phyloP scores from a whole-genome alignment of 1,140 invertebrate species.

The Doryteuthis pealeii region DNA sequence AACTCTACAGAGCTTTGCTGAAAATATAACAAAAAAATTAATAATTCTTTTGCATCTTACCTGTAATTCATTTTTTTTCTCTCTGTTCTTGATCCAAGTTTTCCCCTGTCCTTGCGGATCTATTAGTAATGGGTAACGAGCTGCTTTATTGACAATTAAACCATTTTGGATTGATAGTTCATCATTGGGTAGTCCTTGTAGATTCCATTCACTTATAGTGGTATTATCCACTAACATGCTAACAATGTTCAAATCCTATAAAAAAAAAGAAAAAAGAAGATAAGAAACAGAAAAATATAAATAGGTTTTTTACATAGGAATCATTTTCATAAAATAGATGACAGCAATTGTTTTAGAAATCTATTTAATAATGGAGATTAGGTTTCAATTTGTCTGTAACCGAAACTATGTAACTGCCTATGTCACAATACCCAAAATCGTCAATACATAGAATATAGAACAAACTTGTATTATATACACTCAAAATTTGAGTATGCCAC shows the following conservation, averaged over 20 bases:
- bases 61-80: slow-evolving; percentile 86
- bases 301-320: neutral
- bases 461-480: no score
- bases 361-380: no score
- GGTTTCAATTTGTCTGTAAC: no score
- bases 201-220: slow-evolving; percentile 87
- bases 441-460: no score
- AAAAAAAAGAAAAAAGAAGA: slow-evolving; percentile 18
- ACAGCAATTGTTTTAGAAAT: no score
- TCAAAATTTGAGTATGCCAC: no score
- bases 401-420: no score
- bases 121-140: slow-evolving; percentile 85
- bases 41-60: slow-evolving; percentile 46
- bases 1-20: no score
- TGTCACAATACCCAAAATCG: no score
- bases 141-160: slow-evolving; percentile 91
- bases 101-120: slow-evolving; percentile 97
- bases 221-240: slow-evolving; percentile 89
- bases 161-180: slow-evolving; percentile 96
- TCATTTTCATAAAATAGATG: no score
- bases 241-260: slow-evolving; percentile 79
- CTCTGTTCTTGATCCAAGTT: slow-evolving; percentile 96
- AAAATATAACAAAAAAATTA: neutral
- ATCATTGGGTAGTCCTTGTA: slow-evolving; percentile 94
- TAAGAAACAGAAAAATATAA: no score